Conservation (phyloP, 2,797 vertebrate species). For the Sebastes wilsoni region DNA sequence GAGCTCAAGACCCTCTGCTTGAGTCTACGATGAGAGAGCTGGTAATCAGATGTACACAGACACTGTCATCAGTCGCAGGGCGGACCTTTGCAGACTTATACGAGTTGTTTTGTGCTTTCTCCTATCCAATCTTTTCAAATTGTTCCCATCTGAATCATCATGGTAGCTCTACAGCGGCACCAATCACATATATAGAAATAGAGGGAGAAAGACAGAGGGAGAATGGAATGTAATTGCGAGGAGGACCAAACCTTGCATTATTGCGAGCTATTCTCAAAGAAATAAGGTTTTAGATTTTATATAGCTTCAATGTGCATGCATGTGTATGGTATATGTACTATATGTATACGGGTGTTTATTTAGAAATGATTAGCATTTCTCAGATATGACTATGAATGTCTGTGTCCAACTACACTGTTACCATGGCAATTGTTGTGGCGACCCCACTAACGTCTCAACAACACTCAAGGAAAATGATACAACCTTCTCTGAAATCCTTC, state of each 20-base stretch:
- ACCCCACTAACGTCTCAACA: slow-evolving; percentile 26
- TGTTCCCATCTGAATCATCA: slow-evolving; percentile 66
- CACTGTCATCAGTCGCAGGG: slow-evolving; percentile 12
- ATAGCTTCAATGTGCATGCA: slow-evolving; percentile 24
- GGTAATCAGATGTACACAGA: slow-evolving; percentile 43
- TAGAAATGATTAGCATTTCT: slow-evolving; percentile 8
- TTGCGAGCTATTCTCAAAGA: slow-evolving; percentile 54
- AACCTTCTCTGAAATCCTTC: slow-evolving; percentile 25
- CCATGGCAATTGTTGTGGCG: slow-evolving; percentile 59
- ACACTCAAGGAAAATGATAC: neutral
- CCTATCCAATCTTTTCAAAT: slow-evolving; percentile 55
- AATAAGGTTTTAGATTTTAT: slow-evolving; percentile 60
- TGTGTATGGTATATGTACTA: neutral
- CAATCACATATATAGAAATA: slow-evolving; percentile 51
- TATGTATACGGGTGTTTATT: neutral
- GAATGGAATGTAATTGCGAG: slow-evolving; percentile 62
- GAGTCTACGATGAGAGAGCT: neutral
- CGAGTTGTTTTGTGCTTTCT: slow-evolving; percentile 58
- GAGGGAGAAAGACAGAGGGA: slow-evolving; percentile 37
- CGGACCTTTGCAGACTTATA: slow-evolving; percentile 36
- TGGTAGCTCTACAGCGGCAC: slow-evolving; percentile 32
- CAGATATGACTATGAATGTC: slow-evolving; percentile 22
- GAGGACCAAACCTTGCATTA: slow-evolving; percentile 57
- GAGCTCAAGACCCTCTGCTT: neutral
- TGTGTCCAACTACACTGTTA: slow-evolving; percentile 56